These are phyloP conservation scores for Aphelocoma coerulescens DNA, from an alignment of 2,113 vertebrate genomes.

Conservation along the genomic window DNA sequence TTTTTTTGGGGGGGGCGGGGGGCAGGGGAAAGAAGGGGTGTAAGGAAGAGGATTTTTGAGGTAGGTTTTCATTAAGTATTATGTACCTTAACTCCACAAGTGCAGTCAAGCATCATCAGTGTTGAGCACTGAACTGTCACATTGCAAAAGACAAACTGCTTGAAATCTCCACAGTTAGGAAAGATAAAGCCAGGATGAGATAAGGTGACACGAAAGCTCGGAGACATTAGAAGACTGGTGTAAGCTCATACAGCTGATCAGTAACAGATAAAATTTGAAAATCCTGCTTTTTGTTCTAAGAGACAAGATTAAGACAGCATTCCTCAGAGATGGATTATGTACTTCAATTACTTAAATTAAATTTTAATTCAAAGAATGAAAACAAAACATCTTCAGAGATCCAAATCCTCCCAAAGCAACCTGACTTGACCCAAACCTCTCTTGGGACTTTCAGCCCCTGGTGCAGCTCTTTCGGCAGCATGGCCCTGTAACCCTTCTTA, in stretches of 20 bases:
- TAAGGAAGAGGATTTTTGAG: neutral
- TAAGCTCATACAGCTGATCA: constrained; percentile 5
- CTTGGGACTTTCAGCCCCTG: neutral
- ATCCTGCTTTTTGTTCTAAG: constrained; percentile 29
- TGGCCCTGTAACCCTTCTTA: constrained; percentile 17
- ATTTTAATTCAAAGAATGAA: constrained; percentile 59
- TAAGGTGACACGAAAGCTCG: constrained; percentile 27
- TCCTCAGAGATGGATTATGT: constrained; percentile 5
- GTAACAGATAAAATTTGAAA: constrained; percentile 42
- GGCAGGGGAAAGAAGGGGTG: accelerated
- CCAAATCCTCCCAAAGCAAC: constrained; percentile 18
- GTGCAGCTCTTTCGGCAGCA: neutral
- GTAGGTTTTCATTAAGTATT: neutral
- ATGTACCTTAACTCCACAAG: neutral
- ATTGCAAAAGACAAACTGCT: neutral
- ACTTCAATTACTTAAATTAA: constrained; percentile 55
- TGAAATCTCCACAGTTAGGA: neutral
- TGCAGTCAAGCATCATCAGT: neutral
- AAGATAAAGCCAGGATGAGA: neutral
- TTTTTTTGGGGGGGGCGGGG: accelerated
- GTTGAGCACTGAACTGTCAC: neutral
- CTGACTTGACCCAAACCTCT: constrained; percentile 33
- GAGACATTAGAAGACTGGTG: neutral
- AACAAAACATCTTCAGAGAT: constrained; percentile 46
- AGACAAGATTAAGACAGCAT: constrained; percentile 31